Base-by-base conservation (phyloP, 2,888 invertebrate genomes). In the Notocelia uddmanniana region DNA sequence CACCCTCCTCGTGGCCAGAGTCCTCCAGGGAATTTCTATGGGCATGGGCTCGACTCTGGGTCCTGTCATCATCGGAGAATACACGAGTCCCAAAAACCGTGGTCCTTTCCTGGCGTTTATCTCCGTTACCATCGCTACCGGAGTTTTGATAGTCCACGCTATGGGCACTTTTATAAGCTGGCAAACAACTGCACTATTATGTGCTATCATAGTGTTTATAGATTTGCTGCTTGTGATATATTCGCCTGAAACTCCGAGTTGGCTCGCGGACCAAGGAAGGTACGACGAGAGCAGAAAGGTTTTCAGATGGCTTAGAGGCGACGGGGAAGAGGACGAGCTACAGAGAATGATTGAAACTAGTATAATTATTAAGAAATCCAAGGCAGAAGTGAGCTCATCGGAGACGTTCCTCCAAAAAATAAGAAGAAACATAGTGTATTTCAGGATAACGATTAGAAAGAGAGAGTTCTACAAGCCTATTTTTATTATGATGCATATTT, bases 231-330 rank as follows among this genome's bases (percentile, higher is more conserved):
- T 88, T 8, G 82, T 85, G 1, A 77, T 86, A 31, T 84, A 81
- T 54, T 85, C 87, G 0, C 95, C 95, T 0, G 96, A 96, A 83
- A 94, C 96, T 1, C 96, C 96, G 0, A 91, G 92, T 69, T 96
- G 95, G 95, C 79, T 96, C 21, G 89, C 95, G 0, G 91, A 94
- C 41, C 94, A 94, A 74, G 94, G 94, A 0, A 87, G 90, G 15
- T 84, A 90, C 0, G 90, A 90, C 0, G 92, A 95, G 45, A 95
- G 95, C 0, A 89, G 91, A 73, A 82, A 85, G 41, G 89, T 95
- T 0, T 94, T 95, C 26, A 86, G 90, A 23, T 95, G 94, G 90
- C 89, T 95, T 52, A 87, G 95, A 75, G 95, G 95, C 37, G 80
- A 84, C 9, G 83, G 83, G 0, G 85, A 86, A 74, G 85, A 87